These are phyloP conservation scores for Epiblema foenella DNA, from an alignment of 2,888 invertebrate species.

Conservation along the genomic window DNA sequence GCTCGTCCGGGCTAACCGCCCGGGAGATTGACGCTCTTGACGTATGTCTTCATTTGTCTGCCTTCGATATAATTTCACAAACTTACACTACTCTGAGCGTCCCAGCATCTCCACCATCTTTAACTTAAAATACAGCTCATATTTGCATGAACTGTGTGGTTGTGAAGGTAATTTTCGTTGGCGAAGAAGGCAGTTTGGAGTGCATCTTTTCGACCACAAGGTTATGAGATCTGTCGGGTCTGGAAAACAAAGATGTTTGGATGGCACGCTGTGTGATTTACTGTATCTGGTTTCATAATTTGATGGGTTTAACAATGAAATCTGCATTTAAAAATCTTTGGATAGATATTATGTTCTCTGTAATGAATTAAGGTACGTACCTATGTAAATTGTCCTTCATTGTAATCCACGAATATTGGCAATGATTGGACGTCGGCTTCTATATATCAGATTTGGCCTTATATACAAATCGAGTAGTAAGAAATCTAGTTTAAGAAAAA, in stretches of 20 bases:
- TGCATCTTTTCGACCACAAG: slow-evolving; percentile 73
- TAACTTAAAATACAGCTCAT: slow-evolving; percentile 46
- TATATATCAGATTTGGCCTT: too few species aligned
- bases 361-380: too few species aligned
- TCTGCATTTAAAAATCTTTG: slow-evolving; percentile 22
- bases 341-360: too few species aligned
- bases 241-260: slow-evolving; percentile 80
- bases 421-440: too few species aligned
- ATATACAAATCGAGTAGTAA: too few species aligned
- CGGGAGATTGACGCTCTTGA: slow-evolving; percentile 72
- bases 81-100: slow-evolving; percentile 45
- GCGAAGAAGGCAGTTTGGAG: slow-evolving; percentile 59
- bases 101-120: slow-evolving; percentile 41
- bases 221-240: slow-evolving; percentile 74
- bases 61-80: slow-evolving; percentile 76
- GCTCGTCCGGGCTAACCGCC: slow-evolving; percentile 74
- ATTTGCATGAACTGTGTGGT: slow-evolving; percentile 41
- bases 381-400: not conserved
- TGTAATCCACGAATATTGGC: too few species aligned
- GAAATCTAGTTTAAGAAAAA: too few species aligned
- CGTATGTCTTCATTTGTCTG: slow-evolving; percentile 82
- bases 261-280: slow-evolving; percentile 72
- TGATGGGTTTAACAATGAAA: slow-evolving; percentile 45
- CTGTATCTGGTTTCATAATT: slow-evolving; percentile 61
- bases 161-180: slow-evolving; percentile 45